Conservation (phyloP, 2,113 vertebrate genomes). For the Hymenochirus boettgeri region DNA sequence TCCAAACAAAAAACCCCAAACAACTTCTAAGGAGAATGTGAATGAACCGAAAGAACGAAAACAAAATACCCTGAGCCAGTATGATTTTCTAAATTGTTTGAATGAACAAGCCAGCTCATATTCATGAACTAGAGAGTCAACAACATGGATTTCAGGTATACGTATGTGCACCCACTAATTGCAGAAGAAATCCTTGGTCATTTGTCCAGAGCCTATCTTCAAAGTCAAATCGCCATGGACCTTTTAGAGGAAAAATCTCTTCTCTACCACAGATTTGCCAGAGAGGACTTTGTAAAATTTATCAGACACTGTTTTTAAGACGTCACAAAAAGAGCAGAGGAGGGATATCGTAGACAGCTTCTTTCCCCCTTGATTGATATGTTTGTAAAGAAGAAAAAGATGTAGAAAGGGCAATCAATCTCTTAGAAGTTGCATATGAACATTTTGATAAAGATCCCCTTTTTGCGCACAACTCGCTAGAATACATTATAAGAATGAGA, state of each 20-base stretch:
- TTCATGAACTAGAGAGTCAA: conserved; percentile 69
- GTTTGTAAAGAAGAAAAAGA: conserved; percentile 52
- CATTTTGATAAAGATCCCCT: conserved; percentile 63
- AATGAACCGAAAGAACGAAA: background rate
- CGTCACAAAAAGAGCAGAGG: conserved; percentile 66
- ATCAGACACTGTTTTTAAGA: conserved; percentile 67
- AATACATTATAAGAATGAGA: conserved; percentile 64
- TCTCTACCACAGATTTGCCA: conserved; percentile 70
- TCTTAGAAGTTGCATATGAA: conserved; percentile 61
- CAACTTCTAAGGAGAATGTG: background rate
- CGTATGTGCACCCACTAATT: conserved; percentile 74
- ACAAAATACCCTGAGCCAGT: conserved; percentile 43
- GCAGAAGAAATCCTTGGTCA: conserved; percentile 74
- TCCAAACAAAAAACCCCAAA: background rate
- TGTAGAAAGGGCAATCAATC: conserved; percentile 59
- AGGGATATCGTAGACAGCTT: conserved; percentile 63
- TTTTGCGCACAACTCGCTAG: conserved; percentile 77
- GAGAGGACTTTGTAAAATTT: conserved; percentile 59
- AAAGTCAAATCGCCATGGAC: conserved; percentile 61
- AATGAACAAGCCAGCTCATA: conserved; percentile 66
- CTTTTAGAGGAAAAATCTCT: conserved; percentile 62
- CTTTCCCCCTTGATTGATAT: conserved; percentile 75
- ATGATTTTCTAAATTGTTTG: conserved; percentile 57
- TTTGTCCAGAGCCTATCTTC: conserved; percentile 54
- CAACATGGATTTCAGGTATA: conserved; percentile 60